Conservation (phyloP, 2,797 vertebrate genomes). For the Enteromius afrohamiltoni region DNA sequence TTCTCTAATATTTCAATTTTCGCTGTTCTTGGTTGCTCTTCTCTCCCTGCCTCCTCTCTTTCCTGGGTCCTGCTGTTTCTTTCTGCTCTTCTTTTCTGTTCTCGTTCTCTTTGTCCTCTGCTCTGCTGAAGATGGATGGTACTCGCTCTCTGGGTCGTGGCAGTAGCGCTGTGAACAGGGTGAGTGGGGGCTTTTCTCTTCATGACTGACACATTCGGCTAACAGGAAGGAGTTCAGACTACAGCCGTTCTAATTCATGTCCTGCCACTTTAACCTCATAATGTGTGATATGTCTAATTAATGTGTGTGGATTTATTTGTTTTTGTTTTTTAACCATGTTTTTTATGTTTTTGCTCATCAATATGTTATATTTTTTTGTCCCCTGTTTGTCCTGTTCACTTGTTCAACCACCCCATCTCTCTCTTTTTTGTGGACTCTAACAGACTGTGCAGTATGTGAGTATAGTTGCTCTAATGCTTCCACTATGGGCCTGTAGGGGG, state of each 20-base stretch:
- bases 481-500: conserved; percentile 35
- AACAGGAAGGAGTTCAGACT: conserved; percentile 24
- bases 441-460: conserved; percentile 86
- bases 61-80: conserved; percentile 29
- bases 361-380: conserved; percentile 69
- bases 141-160: conserved; percentile 77
- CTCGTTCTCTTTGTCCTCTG: conserved; percentile 36
- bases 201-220: conserved; percentile 6
- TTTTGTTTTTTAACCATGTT: conserved; percentile 52
- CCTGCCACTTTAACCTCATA: conserved; percentile 44
- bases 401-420: conserved; percentile 59
- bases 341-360: conserved; percentile 58
- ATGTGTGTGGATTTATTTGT: conserved; percentile 58
- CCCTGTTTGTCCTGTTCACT: conserved; percentile 66
- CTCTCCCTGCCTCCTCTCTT: conserved; percentile 49
- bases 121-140: conserved; percentile 75
- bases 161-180: conserved; percentile 77
- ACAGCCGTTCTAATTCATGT: conserved; percentile 21
- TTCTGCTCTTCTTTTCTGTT: conserved; percentile 16
- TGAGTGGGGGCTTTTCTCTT: conserved; percentile 68
- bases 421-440: conserved; percentile 65
- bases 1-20: conserved; percentile 39
- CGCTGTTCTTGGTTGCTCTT: background rate
- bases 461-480: conserved; percentile 66
- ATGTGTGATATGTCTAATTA: conserved; percentile 37